A percentile compares a stretch with the other conserved stretches of the same genome.
These are phyloP conservation scores for Electrophaes corylata DNA, from an alignment of 2,888 invertebrate species.

Conservation along the genomic window DNA sequence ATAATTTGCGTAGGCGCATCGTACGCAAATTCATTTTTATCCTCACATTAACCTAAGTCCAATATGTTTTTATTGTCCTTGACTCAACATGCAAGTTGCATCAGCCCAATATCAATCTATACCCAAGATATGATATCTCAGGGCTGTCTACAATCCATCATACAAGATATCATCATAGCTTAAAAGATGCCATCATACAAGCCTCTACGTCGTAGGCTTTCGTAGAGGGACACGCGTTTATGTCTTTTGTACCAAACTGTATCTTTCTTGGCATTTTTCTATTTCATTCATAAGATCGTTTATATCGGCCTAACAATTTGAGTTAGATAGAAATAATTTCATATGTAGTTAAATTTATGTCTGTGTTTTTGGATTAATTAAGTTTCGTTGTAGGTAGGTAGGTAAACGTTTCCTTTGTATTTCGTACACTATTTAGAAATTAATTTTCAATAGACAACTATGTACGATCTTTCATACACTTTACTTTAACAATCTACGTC, in stretches of 20 bases:
- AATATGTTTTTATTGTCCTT: conserved; percentile 15
- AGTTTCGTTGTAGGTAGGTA: no score
- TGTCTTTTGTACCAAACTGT: not conserved
- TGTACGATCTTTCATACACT: no score
- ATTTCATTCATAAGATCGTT: no score
- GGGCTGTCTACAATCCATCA: not conserved
- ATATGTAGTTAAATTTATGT: no score
- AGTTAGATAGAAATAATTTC: no score
- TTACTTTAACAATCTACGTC: not conserved
- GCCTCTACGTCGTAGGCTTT: not conserved
- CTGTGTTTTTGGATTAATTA: no score
- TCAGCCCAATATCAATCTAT: conserved; percentile 10
- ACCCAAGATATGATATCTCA: not conserved
- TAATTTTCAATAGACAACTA: not conserved
- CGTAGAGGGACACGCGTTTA: not conserved
- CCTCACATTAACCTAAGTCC: not conserved
- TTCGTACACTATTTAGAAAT: no score
- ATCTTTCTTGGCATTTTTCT: no score
- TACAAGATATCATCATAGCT: no score
- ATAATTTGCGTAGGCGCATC: no score
- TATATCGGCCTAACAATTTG: no score
- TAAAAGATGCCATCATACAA: not conserved
- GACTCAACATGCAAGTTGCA: conserved; percentile 5
- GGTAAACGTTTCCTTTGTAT: no score
- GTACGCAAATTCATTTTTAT: not conserved